Evolutionary conservation across 1,140 invertebrate species (phyloP).

Genomic region (Neodiprion fabricii): DNA sequence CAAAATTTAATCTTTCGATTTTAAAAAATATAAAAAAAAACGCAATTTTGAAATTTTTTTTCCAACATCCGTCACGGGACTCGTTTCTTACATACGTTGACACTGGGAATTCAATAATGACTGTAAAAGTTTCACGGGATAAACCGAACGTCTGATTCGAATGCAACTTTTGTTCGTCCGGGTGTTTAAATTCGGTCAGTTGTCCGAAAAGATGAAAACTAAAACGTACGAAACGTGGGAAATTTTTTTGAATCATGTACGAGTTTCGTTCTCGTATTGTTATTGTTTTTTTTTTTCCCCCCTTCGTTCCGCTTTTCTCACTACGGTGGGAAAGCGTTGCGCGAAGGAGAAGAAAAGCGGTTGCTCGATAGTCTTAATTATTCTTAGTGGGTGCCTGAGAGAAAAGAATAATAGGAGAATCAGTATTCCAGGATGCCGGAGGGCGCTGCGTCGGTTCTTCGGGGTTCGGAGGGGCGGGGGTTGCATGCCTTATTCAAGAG

Average conservation of each 20-base stretch:
- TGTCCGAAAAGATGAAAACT: constrained; percentile 1
- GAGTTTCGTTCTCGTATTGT: neutral
- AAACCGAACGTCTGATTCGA: too few relatives aligned
- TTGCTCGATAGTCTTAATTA: neutral
- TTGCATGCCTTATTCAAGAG: constrained; percentile 54
- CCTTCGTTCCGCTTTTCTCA: neutral
- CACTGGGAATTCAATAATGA: too few relatives aligned
- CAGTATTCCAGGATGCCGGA: constrained; percentile 30
- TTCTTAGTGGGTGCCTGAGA: neutral
- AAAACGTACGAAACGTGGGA: neutral
- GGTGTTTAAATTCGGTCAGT: constrained; percentile 4
- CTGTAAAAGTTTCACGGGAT: too few relatives aligned
- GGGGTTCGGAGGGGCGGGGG: constrained; percentile 17
- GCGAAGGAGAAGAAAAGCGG: neutral
- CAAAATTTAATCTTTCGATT: too few relatives aligned
- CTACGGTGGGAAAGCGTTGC: neutral
- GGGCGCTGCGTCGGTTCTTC: too few relatives aligned
- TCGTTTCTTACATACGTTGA: too few relatives aligned
- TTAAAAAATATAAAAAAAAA: too few relatives aligned
- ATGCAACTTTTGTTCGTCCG: neutral
- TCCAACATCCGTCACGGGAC: too few relatives aligned
- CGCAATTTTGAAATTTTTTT: too few relatives aligned
- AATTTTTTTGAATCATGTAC: neutral
- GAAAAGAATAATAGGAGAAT: constrained; percentile 41
- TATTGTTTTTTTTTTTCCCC: neutral